phyloP scores from a whole-genome alignment of 1,140 invertebrate species.

The Sitobion miscanthi region DNA sequence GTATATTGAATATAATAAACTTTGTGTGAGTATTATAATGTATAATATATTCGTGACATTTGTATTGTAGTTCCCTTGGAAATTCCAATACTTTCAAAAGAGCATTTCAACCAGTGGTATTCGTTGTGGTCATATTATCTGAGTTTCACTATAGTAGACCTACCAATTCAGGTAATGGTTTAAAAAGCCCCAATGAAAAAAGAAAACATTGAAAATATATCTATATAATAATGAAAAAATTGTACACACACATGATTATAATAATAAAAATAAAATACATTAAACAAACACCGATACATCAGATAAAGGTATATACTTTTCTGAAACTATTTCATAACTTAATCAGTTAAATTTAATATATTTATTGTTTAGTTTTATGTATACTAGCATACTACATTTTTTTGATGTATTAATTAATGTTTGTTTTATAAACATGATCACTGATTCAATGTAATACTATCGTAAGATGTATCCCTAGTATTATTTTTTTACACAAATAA shows the following conservation, averaged over 20 bases:
- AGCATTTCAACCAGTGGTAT: conserved; percentile 94
- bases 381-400: too few species aligned
- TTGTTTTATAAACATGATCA: too few species aligned
- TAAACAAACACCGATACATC: too few species aligned
- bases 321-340: too few species aligned
- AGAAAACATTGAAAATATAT: neutral
- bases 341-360: too few species aligned
- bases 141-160: conserved; percentile 82
- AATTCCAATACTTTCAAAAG: conserved; percentile 80
- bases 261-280: neutral
- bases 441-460: too few species aligned
- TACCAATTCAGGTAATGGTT: conserved; percentile 77
- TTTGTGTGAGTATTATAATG: neutral
- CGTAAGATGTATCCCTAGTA: neutral
- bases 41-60: conserved; percentile 14
- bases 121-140: conserved; percentile 85
- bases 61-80: conserved; percentile 82
- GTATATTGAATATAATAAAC: neutral
- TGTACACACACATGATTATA: neutral
- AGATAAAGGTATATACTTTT: too few species aligned
- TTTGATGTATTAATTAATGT: too few species aligned
- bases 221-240: neutral
- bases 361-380: too few species aligned
- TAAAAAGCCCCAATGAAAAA: neutral
- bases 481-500: neutral